Percentiles rank a stretch among this genome's conserved stretches.
Evolutionary conservation across 1,140 invertebrate species (phyloP).

Genomic region (Diuraphis noxia): DNA sequence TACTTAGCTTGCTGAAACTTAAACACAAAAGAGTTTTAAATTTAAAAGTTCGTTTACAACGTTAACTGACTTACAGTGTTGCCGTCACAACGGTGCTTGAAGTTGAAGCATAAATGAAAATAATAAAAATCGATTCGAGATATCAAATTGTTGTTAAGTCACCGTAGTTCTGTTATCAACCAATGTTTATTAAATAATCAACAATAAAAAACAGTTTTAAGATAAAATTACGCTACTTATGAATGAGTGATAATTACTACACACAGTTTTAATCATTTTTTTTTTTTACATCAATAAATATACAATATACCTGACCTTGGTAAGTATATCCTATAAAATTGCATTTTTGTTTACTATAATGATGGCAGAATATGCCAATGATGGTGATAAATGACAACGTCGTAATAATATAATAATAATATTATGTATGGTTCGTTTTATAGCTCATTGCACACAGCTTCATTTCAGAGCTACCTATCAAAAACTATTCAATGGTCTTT

Average conservation of each 20-base stretch:
- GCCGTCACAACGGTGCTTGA: background rate
- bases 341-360: background rate
- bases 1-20: background rate
- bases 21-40: background rate
- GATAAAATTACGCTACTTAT: background rate
- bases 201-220: background rate
- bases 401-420: background rate
- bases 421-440: background rate
- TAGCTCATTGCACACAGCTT: background rate
- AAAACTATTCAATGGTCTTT: background rate
- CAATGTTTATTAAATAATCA: background rate
- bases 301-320: background rate
- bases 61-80: background rate
- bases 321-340: background rate
- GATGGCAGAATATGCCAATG: background rate
- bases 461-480: background rate
- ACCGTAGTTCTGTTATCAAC: background rate
- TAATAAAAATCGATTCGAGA: background rate
- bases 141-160: background rate
- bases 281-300: background rate
- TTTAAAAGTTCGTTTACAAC: background rate
- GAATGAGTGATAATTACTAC: background rate
- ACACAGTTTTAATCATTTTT: background rate
- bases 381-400: background rate
- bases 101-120: background rate